Conservation (phyloP, 1,140 invertebrate genomes). For the Dufourea novaeangliae region DNA sequence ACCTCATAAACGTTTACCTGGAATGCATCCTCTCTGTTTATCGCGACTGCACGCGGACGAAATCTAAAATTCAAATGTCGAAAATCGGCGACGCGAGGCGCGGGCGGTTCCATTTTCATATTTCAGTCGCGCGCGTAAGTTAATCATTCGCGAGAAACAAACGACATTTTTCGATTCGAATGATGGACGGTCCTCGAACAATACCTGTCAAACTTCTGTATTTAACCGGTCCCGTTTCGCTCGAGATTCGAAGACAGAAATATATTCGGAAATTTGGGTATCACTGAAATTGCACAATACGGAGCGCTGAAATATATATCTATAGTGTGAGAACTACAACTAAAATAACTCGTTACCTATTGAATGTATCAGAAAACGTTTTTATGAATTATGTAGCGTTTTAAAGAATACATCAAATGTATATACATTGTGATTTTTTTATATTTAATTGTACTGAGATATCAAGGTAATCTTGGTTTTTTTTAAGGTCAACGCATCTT, state of each 20-base stretch:
- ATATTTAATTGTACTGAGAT: too few species aligned
- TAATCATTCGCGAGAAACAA: conserved; percentile 16
- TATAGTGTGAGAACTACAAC: too few species aligned
- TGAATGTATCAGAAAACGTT: too few species aligned
- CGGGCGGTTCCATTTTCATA: conserved; percentile 18
- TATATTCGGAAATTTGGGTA: not conserved
- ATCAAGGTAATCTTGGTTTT: too few species aligned
- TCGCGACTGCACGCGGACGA: not conserved
- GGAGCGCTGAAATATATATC: too few species aligned
- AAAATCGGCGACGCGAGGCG: conserved; percentile 25
- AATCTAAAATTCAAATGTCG: conserved; percentile 48
- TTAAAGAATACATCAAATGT: too few species aligned
- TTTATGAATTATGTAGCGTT: too few species aligned
- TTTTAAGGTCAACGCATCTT: too few species aligned
- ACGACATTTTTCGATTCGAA: conserved; percentile 6
- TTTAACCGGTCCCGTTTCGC: not conserved
- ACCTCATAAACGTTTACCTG: conserved; percentile 30
- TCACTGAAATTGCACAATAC: too few species aligned
- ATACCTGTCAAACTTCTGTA: not conserved
- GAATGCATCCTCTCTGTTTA: conserved; percentile 29
- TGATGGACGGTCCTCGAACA: not conserved
- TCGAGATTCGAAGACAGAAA: not conserved
- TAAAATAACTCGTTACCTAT: too few species aligned
- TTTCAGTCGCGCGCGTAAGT: conserved; percentile 31
- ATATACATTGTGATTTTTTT: too few species aligned